These are phyloP conservation scores for Tipula unca DNA, from an alignment of 2,888 invertebrate genomes.

Conservation along the genomic window DNA sequence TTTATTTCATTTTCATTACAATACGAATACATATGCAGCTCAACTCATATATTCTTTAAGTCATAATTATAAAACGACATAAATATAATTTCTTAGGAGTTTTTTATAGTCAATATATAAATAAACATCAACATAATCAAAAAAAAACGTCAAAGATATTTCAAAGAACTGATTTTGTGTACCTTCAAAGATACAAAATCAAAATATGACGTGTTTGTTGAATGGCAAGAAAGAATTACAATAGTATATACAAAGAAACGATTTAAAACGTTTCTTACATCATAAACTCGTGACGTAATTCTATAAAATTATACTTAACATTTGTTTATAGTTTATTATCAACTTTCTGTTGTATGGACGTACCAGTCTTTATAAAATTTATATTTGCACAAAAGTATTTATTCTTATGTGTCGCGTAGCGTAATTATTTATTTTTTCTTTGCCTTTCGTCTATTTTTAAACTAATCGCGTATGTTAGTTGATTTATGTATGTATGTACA, in stretches of 20 bases:
- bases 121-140: no score
- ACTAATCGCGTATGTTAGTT: background rate
- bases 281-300: background rate
- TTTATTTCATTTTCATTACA: background rate
- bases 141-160: background rate
- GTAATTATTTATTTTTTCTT: background rate
- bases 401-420: slow-evolving; percentile 8
- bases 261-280: background rate
- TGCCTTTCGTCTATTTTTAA: background rate
- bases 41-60: background rate
- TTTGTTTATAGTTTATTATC: background rate
- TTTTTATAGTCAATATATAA: background rate
- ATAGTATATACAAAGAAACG: background rate
- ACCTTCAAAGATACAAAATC: background rate
- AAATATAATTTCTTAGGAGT: background rate
- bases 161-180: background rate
- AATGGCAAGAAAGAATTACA: background rate
- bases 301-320: background rate
- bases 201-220: background rate
- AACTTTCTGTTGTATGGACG: background rate
- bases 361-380: background rate
- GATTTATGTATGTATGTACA: background rate
- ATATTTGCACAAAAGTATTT: background rate
- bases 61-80: background rate
- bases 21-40: background rate